phyloP scores from a whole-genome alignment of 2,888 invertebrate species.

The Endotricha flammealis region DNA sequence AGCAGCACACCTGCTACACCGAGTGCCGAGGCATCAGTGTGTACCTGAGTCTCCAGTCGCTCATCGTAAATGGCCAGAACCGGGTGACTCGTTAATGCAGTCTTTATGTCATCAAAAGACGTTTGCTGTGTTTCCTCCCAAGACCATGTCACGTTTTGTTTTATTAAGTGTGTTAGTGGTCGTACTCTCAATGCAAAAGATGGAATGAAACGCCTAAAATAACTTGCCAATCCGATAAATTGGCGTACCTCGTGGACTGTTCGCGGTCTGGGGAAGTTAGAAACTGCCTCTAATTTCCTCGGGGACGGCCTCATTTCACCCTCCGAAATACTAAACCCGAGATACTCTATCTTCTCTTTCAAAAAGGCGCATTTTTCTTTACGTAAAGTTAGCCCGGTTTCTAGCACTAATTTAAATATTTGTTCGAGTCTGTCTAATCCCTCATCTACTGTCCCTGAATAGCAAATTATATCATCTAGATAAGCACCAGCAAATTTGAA shows the following conservation, averaged over 20 bases:
- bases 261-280: background rate
- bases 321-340: background rate
- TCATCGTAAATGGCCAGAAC: conserved; percentile 26
- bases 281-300: background rate
- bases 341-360: conserved; percentile 8
- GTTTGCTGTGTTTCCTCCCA: conserved; percentile 20
- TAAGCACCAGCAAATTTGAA: conserved; percentile 14
- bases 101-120: conserved; percentile 22
- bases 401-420: conserved; percentile 3
- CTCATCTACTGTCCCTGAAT: background rate
- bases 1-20: conserved; percentile 29
- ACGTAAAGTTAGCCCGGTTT: background rate
- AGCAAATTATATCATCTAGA: conserved; percentile 13
- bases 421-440: conserved; percentile 5
- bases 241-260: background rate
- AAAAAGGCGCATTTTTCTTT: conserved; percentile 14
- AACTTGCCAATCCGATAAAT: background rate
- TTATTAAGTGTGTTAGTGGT: background rate
- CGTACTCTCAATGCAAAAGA: background rate
- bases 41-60: conserved; percentile 21
- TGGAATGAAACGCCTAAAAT: background rate
- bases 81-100: conserved; percentile 16
- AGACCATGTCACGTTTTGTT: conserved; percentile 6
- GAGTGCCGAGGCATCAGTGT: conserved; percentile 31
- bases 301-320: background rate